These are phyloP conservation scores for Lottia gigantea DNA, from an alignment of 2,888 invertebrate species.

Conservation along the genomic window DNA sequence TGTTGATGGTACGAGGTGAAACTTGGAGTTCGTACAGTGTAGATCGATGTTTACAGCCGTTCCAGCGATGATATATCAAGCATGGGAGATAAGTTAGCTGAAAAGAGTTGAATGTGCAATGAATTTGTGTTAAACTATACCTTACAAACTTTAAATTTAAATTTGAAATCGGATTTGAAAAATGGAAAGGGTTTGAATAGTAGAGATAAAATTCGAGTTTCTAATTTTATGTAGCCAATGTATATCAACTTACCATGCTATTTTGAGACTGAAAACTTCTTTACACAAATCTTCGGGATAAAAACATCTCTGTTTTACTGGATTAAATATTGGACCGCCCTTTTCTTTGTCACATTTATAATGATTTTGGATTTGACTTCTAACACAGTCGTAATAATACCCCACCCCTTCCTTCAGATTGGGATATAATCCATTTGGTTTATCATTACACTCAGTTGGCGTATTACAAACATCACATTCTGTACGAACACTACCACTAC, in stretches of 20 bases:
- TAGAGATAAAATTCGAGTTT: too few relatives aligned
- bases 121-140: too few relatives aligned
- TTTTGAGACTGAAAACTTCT: slow-evolving; percentile 9
- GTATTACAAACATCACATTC: slow-evolving; percentile 23
- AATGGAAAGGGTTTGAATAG: too few relatives aligned
- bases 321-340: slow-evolving; percentile 24
- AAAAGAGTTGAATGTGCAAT: too few relatives aligned
- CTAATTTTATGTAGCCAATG: too few relatives aligned
- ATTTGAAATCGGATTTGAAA: too few relatives aligned
- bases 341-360: slow-evolving; percentile 19
- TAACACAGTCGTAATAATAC: slow-evolving; percentile 22
- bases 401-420: slow-evolving; percentile 23
- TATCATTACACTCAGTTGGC: slow-evolving; percentile 19
- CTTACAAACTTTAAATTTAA: too few relatives aligned
- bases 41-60: too few relatives aligned
- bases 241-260: slow-evolving; percentile 13
- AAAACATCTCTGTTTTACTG: slow-evolving; percentile 20
- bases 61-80: too few relatives aligned
- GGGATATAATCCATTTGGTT: slow-evolving; percentile 26
- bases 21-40: too few relatives aligned
- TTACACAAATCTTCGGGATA: slow-evolving; percentile 20
- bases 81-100: too few relatives aligned
- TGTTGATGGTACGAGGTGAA: too few relatives aligned
- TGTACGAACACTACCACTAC: slow-evolving; percentile 20
- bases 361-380: slow-evolving; percentile 19